Evolutionary conservation across 2,888 invertebrate species (phyloP), one percentile per base, ranked within the genome.

Genomic region (Ischnura elegans): DNA sequence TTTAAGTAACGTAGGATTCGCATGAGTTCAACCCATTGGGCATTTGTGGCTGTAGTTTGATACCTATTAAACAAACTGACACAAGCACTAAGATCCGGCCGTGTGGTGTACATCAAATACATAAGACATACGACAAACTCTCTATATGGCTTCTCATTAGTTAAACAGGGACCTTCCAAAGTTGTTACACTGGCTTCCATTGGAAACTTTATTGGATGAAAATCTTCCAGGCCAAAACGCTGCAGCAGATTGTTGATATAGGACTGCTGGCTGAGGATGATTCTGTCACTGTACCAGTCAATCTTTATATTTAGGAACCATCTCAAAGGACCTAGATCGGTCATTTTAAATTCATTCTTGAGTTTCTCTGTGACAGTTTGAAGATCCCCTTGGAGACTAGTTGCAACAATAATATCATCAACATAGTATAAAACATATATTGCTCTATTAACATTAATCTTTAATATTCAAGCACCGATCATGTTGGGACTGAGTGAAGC

Each of bases 1-100:
- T n/a, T n/a, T n/a, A n/a, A n/a, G n/a, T n/a, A n/a, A n/a, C n/a
- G n/a, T n/a, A n/a, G n/a, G n/a, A n/a, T n/a, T n/a, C n/a, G n/a
- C n/a, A n/a, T n/a, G n/a, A n/a, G n/a, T n/a, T 29, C 25, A 6
- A 10, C 4, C 19, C 25, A 43, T 36, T 25, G 21, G 90, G 90
- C 42, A 8, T 87, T 25, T 93, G 93, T 55, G 55, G 36, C 29
- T 93, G 43, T 93, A 93, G 36, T 93, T 46, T 55, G 61, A 36
- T 43, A 46, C 19, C 29, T 47, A 3, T n/a, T 47, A 90, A 36
- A 84, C 29, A 84, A 84, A 84, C 36, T 84, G 42, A 84, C 84
- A 36, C 8, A 84, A 16, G 21, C 84, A 84, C 84, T 84, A 36
- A n/a, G 42, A 19, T 84, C 84, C 36, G 84, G 84, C 29, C 29